Evolutionary conservation across 2,113 vertebrate genomes (phyloP), one percentile per base, ranked within the genome.

Genomic region (Ciconia stormi): DNA sequence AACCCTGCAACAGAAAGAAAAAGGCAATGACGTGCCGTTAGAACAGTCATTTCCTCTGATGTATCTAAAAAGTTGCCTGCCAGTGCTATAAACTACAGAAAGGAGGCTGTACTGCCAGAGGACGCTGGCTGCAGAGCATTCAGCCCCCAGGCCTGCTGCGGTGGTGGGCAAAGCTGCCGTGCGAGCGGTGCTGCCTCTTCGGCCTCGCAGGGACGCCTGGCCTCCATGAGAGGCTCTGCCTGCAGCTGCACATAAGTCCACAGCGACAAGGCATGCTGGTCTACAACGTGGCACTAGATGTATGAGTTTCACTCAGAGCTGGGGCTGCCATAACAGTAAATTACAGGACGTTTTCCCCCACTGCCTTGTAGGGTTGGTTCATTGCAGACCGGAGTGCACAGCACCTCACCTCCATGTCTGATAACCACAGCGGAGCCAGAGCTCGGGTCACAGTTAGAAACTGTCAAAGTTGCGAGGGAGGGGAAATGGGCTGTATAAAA

Each of bases 301-400:
- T 19, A 9, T 0, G 2, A 58, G 55, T 46, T 76, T 76, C n/a
- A n/a, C 15, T 50, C 32, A n/a, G n/a, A 62, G 66, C 53, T 34
- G 26, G 25, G 30, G 44, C 61, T 36, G 25, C 36, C 29, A 0
- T 49, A 62, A 53, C 20, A 63, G 61, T 49, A 44, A 34, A 18
- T 42, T 61, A 25, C 0, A 1, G 78, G 50, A 46, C 21, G 9
- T 61, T 50, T 73, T 44, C 21, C 20, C 27, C 40, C 16, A 13
- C 22, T 55, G 58, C 29, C 67, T 59, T 40, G 19, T 32, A 52
- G 49, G 21, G 16, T 27, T 58, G 25, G 21, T 47, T 78, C 52
- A 6, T 50, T 0, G 3, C 16, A 44, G 71, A 34, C 20, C 0
- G 0, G 38, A 52, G 44, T 1, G 2, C 17, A 29, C 30, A 26